phyloP scores from a whole-genome alignment of 2,797 vertebrate species.

The Cercopithecus mitis region DNA sequence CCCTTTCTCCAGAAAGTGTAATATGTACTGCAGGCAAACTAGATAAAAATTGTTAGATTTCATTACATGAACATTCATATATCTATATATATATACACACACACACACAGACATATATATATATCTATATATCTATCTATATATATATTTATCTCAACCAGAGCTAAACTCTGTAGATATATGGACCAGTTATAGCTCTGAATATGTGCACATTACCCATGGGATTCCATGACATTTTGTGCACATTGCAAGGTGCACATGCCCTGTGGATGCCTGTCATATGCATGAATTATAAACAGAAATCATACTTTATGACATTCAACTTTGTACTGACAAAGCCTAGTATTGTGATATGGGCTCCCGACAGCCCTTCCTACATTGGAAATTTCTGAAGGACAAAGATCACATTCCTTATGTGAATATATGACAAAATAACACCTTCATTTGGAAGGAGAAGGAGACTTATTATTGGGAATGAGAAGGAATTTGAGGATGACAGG shows the following conservation, averaged over 20 bases:
- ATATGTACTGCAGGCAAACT: background rate
- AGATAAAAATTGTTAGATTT: background rate
- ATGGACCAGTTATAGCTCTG: background rate
- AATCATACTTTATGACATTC: background rate
- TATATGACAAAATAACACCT: background rate
- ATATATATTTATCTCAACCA: no score
- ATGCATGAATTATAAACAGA: background rate
- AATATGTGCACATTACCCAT: accelerated
- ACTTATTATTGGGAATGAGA: background rate
- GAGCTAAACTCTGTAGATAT: no score
- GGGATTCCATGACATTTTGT: background rate
- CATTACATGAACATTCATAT: background rate
- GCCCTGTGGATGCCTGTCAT: background rate
- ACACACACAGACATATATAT: background rate
- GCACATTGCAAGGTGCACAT: background rate
- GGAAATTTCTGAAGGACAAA: background rate
- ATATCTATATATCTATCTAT: background rate
- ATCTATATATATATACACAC: background rate
- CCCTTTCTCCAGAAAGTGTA: background rate
- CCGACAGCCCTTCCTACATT: no score
- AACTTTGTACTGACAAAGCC: background rate
- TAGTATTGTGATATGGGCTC: accelerated
- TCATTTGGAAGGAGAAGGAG: background rate
- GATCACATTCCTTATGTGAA: background rate
- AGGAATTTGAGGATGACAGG: background rate